Conservation (phyloP, 2,888 invertebrate genomes). For the Acrocyrtus sp. region DNA sequence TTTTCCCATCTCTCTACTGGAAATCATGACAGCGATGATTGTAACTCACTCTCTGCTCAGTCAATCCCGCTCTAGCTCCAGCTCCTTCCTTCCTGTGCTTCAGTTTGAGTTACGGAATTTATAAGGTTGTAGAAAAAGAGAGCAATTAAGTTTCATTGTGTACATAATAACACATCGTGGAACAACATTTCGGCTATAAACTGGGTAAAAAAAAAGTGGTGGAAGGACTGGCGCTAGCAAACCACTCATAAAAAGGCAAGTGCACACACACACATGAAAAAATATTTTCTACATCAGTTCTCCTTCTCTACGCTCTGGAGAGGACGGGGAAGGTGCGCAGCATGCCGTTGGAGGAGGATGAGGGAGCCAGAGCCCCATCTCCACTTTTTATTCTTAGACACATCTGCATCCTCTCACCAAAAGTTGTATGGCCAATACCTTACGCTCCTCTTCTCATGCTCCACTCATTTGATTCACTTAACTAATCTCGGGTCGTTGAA, state of each 20-base stretch:
- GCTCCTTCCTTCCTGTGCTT: no score
- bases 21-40: constrained; percentile 2
- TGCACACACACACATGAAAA: background rate
- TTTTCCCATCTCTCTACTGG: no score
- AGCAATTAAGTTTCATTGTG: constrained; percentile 40
- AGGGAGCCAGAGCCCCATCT: background rate
- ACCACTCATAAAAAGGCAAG: background rate
- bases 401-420: no score
- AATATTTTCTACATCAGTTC: no score
- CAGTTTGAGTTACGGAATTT: background rate
- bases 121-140: constrained; percentile 6
- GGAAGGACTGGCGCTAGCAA: no score
- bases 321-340: no score
- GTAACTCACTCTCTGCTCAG: constrained; percentile 3
- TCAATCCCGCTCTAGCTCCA: background rate
- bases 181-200: no score
- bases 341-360: no score
- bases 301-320: no score
- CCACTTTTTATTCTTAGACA: background rate
- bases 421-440: background rate
- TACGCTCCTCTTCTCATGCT: no score
- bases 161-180: background rate
- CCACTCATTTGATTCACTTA: constrained; percentile 23
- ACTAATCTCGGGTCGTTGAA: constrained; percentile 36
- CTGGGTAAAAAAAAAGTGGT: no score